Percentiles rank a stretch among this genome's conserved stretches.
Evolutionary conservation across 2,797 vertebrate species (phyloP).

Genomic region (Dipus sagitta): DNA sequence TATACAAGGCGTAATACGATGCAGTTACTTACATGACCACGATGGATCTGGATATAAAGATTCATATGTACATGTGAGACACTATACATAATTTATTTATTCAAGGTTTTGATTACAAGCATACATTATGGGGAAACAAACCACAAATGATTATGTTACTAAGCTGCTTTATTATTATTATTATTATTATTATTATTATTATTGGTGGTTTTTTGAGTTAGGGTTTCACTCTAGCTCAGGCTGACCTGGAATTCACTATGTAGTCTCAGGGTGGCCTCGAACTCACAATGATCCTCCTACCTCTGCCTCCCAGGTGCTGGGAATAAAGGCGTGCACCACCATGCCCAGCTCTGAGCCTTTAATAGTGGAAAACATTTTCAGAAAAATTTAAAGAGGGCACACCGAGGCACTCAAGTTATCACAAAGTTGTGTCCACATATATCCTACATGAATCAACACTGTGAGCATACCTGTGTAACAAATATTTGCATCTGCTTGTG

Average conservation of each 20-base stretch:
- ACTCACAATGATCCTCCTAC: too few relatives aligned
- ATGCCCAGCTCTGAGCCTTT: neutral
- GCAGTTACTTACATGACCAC: neutral
- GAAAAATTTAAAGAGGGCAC: neutral
- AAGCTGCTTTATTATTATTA: neutral
- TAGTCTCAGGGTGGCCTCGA: too few relatives aligned
- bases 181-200: too few relatives aligned
- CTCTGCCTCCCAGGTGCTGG: too few relatives aligned
- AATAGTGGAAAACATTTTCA: neutral
- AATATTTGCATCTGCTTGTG: neutral
- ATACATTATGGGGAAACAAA: neutral
- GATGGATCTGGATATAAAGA: neutral
- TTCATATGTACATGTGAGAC: neutral
- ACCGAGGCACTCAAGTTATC: constrained; percentile 30
- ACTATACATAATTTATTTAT: neutral
- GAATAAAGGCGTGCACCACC: too few relatives aligned
- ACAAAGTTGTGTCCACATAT: neutral
- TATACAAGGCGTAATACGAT: neutral
- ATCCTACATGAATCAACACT: constrained; percentile 25
- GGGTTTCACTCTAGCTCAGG: too few relatives aligned
- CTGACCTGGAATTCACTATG: too few relatives aligned
- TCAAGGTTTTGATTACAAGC: constrained; percentile 12
- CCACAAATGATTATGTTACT: constrained; percentile 3
- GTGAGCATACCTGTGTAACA: neutral
- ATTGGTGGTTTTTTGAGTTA: too few relatives aligned